Evolutionary conservation across 1,140 invertebrate species (phyloP), one percentile per base, ranked within the genome.

Genomic region (Whitmania pigra): DNA sequence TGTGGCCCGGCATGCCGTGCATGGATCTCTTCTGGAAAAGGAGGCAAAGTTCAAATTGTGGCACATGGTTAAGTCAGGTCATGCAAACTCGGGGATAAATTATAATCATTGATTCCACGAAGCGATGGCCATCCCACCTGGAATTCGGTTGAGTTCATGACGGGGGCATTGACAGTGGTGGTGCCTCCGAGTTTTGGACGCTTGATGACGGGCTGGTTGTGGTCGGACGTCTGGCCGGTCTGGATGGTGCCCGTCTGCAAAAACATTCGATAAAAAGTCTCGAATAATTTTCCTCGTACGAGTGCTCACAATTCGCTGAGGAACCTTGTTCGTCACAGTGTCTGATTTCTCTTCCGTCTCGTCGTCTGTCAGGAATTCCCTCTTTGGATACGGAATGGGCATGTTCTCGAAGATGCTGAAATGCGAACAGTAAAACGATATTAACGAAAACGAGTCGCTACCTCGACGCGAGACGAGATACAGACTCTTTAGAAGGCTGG

Each of bases 311-410:
- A 43, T 73, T 63, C 71, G 43, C 15, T 49, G 43, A 49, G 43
- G 43, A 49, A 78, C 77, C 74, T 80, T 79, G 74, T 76, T 78
- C 43, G 78, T 77, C 43, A 75, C 76, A 13, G 77, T 79, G 68
- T 80, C 78, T 9, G 80, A 76, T 69, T 82, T 82, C 53, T 82
- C 83, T 72, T 98, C 94, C 78, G 94, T 93, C 79, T 97, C 93
- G 76, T 98, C 95, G 78, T 98, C 94, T 22, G 92, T 96, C 68
- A 98, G 86, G 82, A 98, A 99, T 82, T 99, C 95, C 78, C 95
- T 84, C 82, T 98, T 98, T 0, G 95, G 95, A 84, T 99, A 99
- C 0, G 96, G 96, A 81, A 99, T 99, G 9, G 90, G 88, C 80
- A 90, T 93, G 18, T 92, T 93, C 75, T 91, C 89, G 83, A 97